phyloP scores from a whole-genome alignment of 2,888 invertebrate genomes.

The Incurvaria masculella region DNA sequence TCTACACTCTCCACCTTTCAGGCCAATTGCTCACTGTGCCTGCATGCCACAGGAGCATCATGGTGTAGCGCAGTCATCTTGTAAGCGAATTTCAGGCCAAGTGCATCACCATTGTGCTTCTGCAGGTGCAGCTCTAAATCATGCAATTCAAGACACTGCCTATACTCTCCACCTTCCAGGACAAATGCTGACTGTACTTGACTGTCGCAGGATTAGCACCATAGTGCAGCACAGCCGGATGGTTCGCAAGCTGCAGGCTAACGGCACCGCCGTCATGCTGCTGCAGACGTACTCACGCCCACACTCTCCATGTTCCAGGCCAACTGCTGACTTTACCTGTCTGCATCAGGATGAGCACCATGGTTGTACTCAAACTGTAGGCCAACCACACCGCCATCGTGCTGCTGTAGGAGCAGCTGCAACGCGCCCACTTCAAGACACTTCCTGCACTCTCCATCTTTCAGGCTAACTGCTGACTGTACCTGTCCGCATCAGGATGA shows the following conservation, averaged over 20 bases:
- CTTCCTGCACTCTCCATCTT: conserved; percentile 64
- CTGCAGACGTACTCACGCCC: conserved; percentile 68
- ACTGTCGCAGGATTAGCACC: conserved; percentile 53
- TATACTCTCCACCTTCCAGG: conserved; percentile 53
- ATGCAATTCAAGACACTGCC: conserved; percentile 69
- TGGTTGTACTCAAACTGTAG: no score
- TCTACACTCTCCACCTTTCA: no score
- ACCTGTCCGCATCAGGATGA: no score
- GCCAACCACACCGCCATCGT: conserved; percentile 65
- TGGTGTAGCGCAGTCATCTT: no score
- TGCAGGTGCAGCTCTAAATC: conserved; percentile 69
- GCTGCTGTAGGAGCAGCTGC: conserved; percentile 66
- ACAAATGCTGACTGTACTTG: no score
- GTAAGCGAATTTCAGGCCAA: no score
- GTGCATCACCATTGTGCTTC: conserved; percentile 59
- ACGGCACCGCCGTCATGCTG: conserved; percentile 62
- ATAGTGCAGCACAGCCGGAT: conserved; percentile 58
- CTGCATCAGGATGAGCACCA: no score
- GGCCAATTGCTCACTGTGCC: no score
- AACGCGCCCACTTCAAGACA: conserved; percentile 65
- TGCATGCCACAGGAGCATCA: no score
- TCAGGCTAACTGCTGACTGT: conserved; percentile 22
- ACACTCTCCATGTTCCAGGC: conserved; percentile 54
- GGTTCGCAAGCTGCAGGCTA: conserved; percentile 60
- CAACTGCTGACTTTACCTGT: conserved; percentile 1